Base-by-base conservation (phyloP, 2,888 invertebrate species). In the Pollenia griseotomentosa region DNA sequence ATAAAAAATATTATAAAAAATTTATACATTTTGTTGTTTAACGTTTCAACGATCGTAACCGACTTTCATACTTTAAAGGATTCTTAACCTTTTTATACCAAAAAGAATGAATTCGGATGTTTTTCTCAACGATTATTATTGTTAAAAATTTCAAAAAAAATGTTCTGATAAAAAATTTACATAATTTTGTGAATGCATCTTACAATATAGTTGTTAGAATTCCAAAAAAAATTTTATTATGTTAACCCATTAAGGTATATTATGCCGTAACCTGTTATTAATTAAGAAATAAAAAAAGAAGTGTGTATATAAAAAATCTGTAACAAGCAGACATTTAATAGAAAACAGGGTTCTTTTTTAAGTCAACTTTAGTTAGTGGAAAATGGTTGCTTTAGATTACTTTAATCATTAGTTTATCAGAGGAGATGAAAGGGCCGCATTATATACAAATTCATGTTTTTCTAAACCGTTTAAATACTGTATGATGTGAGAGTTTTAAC, bases 21-120 rank as follows among this genome's bases (percentile, higher is more conserved):
- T 16, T n/a, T 16, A 14, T 33, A 33, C 85, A 85, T 81, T 57
- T 57, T 77, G 71, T 73, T 81, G 66, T 71, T 66, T 33, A 65
- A n/a, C 23, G 81, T 40, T 59, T 40, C 23, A 66, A 33, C n/a
- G 57, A 51, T 16, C 51, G 48, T 66, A 16, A 42, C 48, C 8
- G 55, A 85, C 85, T 85, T 75, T 75, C n/a, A 55, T 48, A 55
- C 48, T 70, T 55, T 5, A 33, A 55, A 14, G 40, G 8, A 51
- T 14, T n/a, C 10, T 40, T 4, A 23, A 55, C 42, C 74, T 70
- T 74, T 82, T 55, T 85, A 80, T 85, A 80, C 51, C 11, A 16
- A 8, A 73, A 79, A 61, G 7, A 70, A n/a, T 12, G 57, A 66
- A 65, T 16, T 48, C 19, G 19, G 51, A n/a, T 79, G 40, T 46